These are phyloP conservation scores for Heterotilapia buettikoferi DNA, from an alignment of 2,113 vertebrate genomes.

Conservation along the genomic window DNA sequence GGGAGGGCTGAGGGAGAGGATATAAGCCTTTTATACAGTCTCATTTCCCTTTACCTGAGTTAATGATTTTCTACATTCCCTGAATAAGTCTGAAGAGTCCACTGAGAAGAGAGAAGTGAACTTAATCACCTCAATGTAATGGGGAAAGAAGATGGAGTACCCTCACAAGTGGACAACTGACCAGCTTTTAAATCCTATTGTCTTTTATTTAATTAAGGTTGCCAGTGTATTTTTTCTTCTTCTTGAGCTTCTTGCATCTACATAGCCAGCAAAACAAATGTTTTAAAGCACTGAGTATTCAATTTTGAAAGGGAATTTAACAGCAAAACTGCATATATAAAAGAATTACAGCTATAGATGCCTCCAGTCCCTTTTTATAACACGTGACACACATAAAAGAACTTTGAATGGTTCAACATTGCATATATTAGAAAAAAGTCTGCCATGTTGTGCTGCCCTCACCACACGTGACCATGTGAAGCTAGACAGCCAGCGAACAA, in stretches of 20 bases:
- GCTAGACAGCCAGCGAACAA: no score
- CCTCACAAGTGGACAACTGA: not conserved
- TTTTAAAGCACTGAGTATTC: not conserved
- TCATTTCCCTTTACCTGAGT: constrained; percentile 13
- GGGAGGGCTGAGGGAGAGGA: not conserved
- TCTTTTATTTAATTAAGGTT: not conserved
- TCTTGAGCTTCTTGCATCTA: not conserved
- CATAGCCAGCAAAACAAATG: not conserved
- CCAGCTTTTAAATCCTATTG: not conserved
- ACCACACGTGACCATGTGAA: no score
- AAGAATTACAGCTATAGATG: not conserved
- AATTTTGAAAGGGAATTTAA: not conserved
- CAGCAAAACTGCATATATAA: not conserved
- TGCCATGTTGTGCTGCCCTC: no score
- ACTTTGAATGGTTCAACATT: not conserved
- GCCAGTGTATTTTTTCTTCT: not conserved
- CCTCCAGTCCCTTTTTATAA: not conserved
- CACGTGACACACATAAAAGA: not conserved
- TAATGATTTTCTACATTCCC: constrained; percentile 22
- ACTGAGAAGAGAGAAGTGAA: not conserved
- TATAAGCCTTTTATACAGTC: constrained; percentile 8
- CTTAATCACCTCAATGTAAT: not conserved
- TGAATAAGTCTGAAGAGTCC: not conserved
- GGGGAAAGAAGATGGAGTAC: not conserved
- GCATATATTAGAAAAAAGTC: not conserved